Evolutionary conservation across 2,113 vertebrate species (phyloP), one percentile per base, ranked within the genome.

Genomic region (Planiliza haematocheilus): DNA sequence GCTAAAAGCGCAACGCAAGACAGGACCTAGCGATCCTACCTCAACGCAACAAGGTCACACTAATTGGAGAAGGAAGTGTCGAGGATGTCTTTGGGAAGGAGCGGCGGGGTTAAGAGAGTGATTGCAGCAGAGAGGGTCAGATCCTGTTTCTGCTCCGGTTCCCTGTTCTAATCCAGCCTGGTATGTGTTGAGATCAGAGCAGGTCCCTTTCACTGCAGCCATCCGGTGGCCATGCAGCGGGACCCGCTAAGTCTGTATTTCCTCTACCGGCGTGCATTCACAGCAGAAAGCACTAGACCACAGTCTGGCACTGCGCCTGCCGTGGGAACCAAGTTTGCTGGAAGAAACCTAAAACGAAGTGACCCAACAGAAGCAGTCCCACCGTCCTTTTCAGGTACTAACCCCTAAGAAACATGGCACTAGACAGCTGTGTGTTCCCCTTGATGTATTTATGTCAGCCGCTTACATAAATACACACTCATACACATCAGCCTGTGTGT

Each of bases 51-150:
- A 91, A 93, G 91, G 91, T 93, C 89, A 82, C 67, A 72, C 77
- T 93, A 92, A 93, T 94, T 91, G 90, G 86, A 83, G 87, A 81
- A 90, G 92, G 92, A 94, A 92, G 91, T 91, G 86, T 77, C 63
- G 53, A 81, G 84, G 85, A 92, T 91, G 86, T 89, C 74, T 93
- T 88, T 81, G 74, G 57, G 82, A 82, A 77, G 70, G 55, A 79
- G 83, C 57, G 16, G 85, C 43, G 45, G 85, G 57, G 64, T 68
- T 66, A 41, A 30, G 79, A 50, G 77, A 86, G 79, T 64, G 87
- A 90, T 59, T 30, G 24, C 24, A 82, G 68, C 69, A 89, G 87
- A 72, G 74, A 72, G 72, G 82, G 62, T 60, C 73, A 66, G 91
- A 91, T 94, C 87, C 59, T 68, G 87, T 94, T 90, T 91, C 93